Base-by-base conservation (phyloP, 2,113 vertebrate genomes). In the Bambusicola thoracicus region DNA sequence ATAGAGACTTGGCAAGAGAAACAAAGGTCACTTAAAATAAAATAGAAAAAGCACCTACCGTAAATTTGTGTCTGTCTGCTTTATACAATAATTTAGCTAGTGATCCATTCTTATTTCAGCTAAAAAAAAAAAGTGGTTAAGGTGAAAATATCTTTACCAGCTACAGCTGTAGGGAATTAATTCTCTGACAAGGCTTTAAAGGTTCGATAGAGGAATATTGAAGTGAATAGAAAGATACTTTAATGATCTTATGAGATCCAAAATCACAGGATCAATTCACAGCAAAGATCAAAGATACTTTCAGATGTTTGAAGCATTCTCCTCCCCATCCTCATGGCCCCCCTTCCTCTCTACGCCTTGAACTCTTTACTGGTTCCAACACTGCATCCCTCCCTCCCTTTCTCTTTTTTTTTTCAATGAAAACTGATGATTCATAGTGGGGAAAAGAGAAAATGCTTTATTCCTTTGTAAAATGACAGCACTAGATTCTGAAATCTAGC, bases 211-310 rank as follows among this genome's bases (percentile, higher is more conserved):
- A 73, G 53, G 34, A 40, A 58, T 15, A 85, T 5, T 53, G n/a
- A 91, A 91, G 53, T 62, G 69, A 85, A 59, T 58, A 46, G 51
- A 84, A 83, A 55, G 29, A 58, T 59, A 32, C n/a, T 87, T 92
- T 84, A 53, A 81, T 76, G 49, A 85, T 92, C 22, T 46, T 69
- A 69, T 3, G 29, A 0, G 7, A 76, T 76, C 81, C n/a, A 92
- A 72, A 93, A 80, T 89, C 55, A 76, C 38, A 67, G 68, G 17
- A 90, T 90, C 85, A 74, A 74, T 85, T 92, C 78, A 85, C 55
- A 69, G 12, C 63, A 51, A 77, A 89, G 58, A 94, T 80, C 53
- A 95, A 91, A 87, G 58, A 73, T 79, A 80, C 41, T 76, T 68
- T 55, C n/a, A 67, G n/a, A 51, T 81, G 18, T 29, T 81, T 81